Conservation (phyloP, 2,888 invertebrate species). For the Isotomurus palustris region DNA sequence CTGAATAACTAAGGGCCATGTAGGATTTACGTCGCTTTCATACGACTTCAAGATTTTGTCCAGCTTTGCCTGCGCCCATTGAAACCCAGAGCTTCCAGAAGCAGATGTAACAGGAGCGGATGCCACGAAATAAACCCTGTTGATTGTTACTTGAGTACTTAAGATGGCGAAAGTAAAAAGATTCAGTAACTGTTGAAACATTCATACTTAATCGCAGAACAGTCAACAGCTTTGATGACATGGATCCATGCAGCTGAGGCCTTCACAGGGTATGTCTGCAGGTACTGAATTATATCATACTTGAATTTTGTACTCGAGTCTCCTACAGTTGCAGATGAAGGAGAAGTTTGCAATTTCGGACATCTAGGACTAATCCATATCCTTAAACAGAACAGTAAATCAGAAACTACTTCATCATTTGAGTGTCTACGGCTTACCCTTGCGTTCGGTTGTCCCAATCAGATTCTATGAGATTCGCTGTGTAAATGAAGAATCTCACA, state of each 20-base stretch:
- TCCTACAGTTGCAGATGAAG: constrained; percentile 55
- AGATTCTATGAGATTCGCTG: constrained; percentile 82
- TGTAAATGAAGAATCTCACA: constrained; percentile 78
- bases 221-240: constrained; percentile 71
- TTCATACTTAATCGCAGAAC: constrained; percentile 73
- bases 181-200: background rate
- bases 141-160: constrained; percentile 34
- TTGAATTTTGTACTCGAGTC: constrained; percentile 84
- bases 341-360: constrained; percentile 58
- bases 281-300: constrained; percentile 67
- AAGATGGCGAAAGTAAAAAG: background rate
- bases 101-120: constrained; percentile 78
- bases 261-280: constrained; percentile 66
- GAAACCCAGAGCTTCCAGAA: constrained; percentile 55
- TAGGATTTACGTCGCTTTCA: constrained; percentile 51
- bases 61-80: constrained; percentile 62
- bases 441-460: constrained; percentile 96
- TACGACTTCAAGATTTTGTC: constrained; percentile 56
- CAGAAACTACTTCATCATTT: background rate
- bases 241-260: constrained; percentile 68
- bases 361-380: constrained; percentile 85
- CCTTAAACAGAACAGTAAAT: constrained; percentile 51
- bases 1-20: constrained; percentile 76
- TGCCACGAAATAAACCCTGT: constrained; percentile 76
- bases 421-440: constrained; percentile 57